A percentile compares a stretch with the other conserved stretches of the same genome.
These are phyloP conservation scores for Syngnathus typhle DNA, from an alignment of 2,113 vertebrate species.

Conservation along the genomic window DNA sequence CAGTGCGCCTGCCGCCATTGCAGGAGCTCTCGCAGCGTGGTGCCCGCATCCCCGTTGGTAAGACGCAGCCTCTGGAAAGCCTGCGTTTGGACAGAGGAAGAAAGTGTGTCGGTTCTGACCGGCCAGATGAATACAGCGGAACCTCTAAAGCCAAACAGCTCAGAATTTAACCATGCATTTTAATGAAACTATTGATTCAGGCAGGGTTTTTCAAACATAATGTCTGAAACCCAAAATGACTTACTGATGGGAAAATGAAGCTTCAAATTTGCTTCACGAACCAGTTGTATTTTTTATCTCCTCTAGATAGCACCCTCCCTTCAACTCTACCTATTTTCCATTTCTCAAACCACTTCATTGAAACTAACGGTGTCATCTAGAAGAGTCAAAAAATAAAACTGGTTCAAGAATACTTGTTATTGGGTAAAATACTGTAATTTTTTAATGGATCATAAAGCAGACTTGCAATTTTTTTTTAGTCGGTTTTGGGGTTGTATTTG, in stretches of 20 bases:
- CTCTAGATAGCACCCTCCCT: too few relatives aligned
- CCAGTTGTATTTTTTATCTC: too few relatives aligned
- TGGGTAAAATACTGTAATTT: not conserved
- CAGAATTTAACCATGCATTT: not conserved
- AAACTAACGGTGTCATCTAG: too few relatives aligned
- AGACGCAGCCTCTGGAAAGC: constrained; percentile 79
- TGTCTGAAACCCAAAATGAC: too few relatives aligned
- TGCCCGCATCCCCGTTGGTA: constrained; percentile 75
- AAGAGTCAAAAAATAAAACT: too few relatives aligned
- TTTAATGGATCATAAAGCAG: not conserved
- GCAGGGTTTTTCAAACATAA: too few relatives aligned
- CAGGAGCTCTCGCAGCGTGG: constrained; percentile 79
- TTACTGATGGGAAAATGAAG: too few relatives aligned
- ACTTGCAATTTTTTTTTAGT: not conserved
- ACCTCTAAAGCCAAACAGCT: not conserved
- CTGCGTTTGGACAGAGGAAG: constrained; percentile 50
- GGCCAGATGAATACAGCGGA: not conserved
- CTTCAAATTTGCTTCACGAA: too few relatives aligned
- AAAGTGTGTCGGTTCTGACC: not conserved
- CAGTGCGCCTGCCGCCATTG: constrained; percentile 80
- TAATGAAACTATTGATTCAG: not conserved
- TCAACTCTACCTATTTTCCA: too few relatives aligned
- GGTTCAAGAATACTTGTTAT: too few relatives aligned
- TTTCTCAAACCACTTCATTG: too few relatives aligned
- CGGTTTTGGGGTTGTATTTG: too few relatives aligned